phyloP scores from a whole-genome alignment of 2,113 vertebrate genomes.

The Psephotus haematonotus region DNA sequence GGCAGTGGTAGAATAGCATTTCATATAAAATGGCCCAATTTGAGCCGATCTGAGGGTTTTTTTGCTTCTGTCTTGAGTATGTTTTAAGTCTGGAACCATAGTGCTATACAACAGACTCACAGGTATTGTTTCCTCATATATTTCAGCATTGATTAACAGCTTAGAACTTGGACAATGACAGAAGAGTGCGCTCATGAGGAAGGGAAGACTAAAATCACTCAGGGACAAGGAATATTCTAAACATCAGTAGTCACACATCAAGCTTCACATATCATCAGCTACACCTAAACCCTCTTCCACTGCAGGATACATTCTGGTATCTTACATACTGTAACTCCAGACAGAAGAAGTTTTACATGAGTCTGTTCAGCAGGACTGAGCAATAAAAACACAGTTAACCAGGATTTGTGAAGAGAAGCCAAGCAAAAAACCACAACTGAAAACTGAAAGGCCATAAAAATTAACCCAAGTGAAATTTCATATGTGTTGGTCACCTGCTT shows the following conservation, averaged over 20 bases:
- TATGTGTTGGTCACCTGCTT: background rate
- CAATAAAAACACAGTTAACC: conserved; percentile 46
- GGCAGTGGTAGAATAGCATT: background rate
- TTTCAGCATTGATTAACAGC: background rate
- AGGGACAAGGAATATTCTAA: background rate
- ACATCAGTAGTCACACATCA: background rate
- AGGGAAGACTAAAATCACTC: background rate
- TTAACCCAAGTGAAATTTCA: conserved; percentile 46
- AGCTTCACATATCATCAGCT: background rate
- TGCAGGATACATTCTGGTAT: background rate
- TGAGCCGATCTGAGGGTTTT: background rate
- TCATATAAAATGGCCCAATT: background rate
- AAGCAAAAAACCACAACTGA: conserved; percentile 58
- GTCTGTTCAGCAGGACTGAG: conserved; percentile 5
- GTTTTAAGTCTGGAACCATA: background rate
- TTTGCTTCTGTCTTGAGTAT: background rate
- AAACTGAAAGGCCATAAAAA: conserved; percentile 55
- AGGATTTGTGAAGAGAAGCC: conserved; percentile 48
- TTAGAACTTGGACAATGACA: background rate
- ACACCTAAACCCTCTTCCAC: background rate
- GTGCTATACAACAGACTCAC: background rate
- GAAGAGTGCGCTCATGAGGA: background rate
- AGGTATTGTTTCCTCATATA: background rate
- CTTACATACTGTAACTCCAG: background rate
- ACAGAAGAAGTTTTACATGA: background rate